Evolutionary conservation across 2,797 vertebrate species (phyloP), one percentile per base, ranked within the genome.

Genomic region (Phoebastria nigripes): DNA sequence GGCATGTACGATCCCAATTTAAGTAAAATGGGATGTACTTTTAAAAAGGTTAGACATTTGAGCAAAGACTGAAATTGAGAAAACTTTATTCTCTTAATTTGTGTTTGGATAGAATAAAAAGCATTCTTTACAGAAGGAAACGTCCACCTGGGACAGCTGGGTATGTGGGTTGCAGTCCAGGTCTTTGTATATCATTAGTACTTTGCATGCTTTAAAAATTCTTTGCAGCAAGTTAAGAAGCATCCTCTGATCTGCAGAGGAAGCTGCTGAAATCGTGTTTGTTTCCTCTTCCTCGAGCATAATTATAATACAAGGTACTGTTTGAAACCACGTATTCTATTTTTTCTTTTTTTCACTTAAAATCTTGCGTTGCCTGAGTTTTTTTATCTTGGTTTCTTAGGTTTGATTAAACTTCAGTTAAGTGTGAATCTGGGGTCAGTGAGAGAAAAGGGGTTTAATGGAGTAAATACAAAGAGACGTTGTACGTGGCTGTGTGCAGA

Each of bases 381-480:
- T 35, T 35, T 84, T 29, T 14, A 3, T 24, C 52, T 11, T 3
- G 8, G 12, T 24, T 20, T 55, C 15, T 55, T 24, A 39, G 39
- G 6, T 35, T 37, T 24, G 37, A 21, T 33, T 67, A 12, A 63
- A 51, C 11, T 44, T 37, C 6, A 17, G 8, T 37, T 14, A 9
- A 41, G 39, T 24, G 29, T 25, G 31, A 49, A 14, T 33, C 26
- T 67, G 31, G 31, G 49, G 25, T 33, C 25, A 2, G 9, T 5
- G 79, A 22, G 66, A 19, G 41, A 26, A 42, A 46, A 44, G 24
- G 33, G 4, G 10, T 12, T 16, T 61, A 69, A 18, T 26, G 59
- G 35, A 14, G 33, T 5, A 2, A 39, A 66, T 20, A 0, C 54
- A 21, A 5, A 49, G 37, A 24, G 35, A 2, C 1, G 1, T 0